These are phyloP conservation scores for Gymnothorax javanicus DNA, from an alignment of 2,797 vertebrate genomes.

Conservation along the genomic window DNA sequence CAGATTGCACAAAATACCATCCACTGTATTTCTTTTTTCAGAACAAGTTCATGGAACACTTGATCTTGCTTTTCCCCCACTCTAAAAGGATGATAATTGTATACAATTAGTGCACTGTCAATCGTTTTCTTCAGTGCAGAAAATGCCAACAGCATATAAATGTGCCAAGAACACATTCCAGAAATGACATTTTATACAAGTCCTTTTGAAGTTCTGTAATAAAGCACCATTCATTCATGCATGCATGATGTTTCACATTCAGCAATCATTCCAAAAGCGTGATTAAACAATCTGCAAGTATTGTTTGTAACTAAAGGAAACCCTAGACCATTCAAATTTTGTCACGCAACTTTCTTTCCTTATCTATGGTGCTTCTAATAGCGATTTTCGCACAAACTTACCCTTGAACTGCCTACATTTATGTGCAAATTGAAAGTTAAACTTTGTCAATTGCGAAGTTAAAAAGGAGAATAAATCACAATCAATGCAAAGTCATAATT, in stretches of 20 bases:
- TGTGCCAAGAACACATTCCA: background rate
- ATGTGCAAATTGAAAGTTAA: background rate
- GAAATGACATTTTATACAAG: background rate
- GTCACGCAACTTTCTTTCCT: background rate
- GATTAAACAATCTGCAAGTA: background rate
- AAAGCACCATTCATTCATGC: background rate
- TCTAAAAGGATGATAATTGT: background rate
- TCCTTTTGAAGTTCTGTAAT: background rate
- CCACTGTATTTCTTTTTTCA: background rate
- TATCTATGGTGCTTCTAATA: too few relatives aligned
- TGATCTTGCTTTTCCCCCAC: background rate
- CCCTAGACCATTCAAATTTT: background rate
- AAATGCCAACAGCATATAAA: background rate
- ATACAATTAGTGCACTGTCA: background rate
- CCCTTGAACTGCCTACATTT: background rate
- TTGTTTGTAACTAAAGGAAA: background rate
- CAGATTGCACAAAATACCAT: constrained; percentile 30
- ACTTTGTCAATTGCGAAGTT: background rate
- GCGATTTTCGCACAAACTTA: background rate
- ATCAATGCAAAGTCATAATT: background rate
- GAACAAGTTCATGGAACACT: background rate
- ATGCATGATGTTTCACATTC: background rate
- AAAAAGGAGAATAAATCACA: constrained; percentile 8
- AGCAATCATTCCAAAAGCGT: background rate
- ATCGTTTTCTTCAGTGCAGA: background rate